Base-by-base conservation (phyloP, 2,888 invertebrate genomes). In the Lampropteryx suffumata region DNA sequence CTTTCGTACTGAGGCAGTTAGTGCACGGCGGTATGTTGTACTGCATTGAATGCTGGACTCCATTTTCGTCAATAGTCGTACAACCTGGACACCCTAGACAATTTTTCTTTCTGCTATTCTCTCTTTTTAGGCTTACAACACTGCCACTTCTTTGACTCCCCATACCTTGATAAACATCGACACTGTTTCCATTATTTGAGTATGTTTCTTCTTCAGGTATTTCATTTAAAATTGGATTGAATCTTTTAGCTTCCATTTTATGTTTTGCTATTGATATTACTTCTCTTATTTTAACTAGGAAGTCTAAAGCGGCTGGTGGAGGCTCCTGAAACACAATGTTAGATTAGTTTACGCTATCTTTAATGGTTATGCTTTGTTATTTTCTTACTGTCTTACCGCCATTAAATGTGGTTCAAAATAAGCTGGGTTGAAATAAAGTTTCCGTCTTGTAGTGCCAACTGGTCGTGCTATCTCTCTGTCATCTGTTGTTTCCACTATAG, bases 191-290 rank as follows among this genome's bases (percentile, higher is more conserved):
- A 61, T 85, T 76, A 12, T 91, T 75, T 39, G 91, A 82, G 48
- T 79, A 82, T 4, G 82, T 88, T 63, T 94, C 94, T 82, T 96
- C 97, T 86, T 97, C 97, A 0, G 96, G 95, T 67, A 97, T 97
- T 69, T 94, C 93, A 44, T 93, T 92, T 3, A 97, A 84, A 40
- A 94, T 93, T 0, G 97, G 97, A 50, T 94, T 92, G 71, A 95
- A 97, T 50, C 94, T 92, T 81, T 97, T 96, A 0, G 94, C 86
- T 30, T 94, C 92, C 94, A 97, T 96, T 87, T 97, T 97, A 67
- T 95, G 95, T 73, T 97, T 97, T 5, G 97, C 97, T 40, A 97
- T 94, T 32, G 96, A 92, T 64, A 97, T 97, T 4, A 97, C 97
- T 90, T 97, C 97, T 55, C 98, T 93, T 57, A 98, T 96, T 91